These are phyloP conservation scores for Vulpes ferrilata DNA, from an alignment of 2,113 vertebrate genomes.

Conservation along the genomic window DNA sequence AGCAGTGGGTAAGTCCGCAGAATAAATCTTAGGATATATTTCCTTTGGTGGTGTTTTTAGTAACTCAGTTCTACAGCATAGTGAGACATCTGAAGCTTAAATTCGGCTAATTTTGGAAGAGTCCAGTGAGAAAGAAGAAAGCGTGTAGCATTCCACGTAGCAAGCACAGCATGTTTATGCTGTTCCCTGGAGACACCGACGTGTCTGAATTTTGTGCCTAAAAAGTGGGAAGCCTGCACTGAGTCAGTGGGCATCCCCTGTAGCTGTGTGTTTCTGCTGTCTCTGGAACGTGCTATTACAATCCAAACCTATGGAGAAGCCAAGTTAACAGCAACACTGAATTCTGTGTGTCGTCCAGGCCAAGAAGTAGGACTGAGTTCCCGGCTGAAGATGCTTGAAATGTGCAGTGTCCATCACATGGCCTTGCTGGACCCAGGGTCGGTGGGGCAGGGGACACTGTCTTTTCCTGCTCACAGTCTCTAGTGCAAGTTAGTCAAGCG, in stretches of 20 bases:
- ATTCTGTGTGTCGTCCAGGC: slow-evolving; percentile 69
- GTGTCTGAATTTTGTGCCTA: slow-evolving; percentile 72
- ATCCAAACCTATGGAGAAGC: slow-evolving; percentile 34
- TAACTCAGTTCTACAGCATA: slow-evolving; percentile 76
- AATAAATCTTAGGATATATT: slow-evolving; percentile 74
- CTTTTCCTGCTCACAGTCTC: slow-evolving; percentile 73
- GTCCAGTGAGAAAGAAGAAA: slow-evolving; percentile 70
- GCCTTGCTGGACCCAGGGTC: slow-evolving; percentile 69
- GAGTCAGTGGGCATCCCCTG: slow-evolving; percentile 14
- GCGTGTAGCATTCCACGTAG: slow-evolving; percentile 81
- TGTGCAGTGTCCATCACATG: slow-evolving; percentile 29
- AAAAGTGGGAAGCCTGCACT: slow-evolving; percentile 73
- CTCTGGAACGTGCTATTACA: not conserved
- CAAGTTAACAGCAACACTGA: slow-evolving; percentile 63
- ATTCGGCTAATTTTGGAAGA: slow-evolving; percentile 22
- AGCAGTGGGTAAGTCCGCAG: slow-evolving; percentile 75
- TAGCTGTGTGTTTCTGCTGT: slow-evolving; percentile 23
- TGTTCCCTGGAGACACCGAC: slow-evolving; percentile 78
- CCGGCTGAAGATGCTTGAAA: slow-evolving; percentile 72
- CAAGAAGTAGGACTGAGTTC: slow-evolving; percentile 80
- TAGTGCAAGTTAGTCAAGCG: slow-evolving; percentile 54
- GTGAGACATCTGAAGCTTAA: slow-evolving; percentile 33
- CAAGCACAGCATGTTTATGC: slow-evolving; percentile 84
- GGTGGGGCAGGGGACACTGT: not conserved
- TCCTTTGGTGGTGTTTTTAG: slow-evolving; percentile 68